These are phyloP conservation scores for Pagrus major DNA, from an alignment of 2,113 vertebrate genomes.

Conservation along the genomic window DNA sequence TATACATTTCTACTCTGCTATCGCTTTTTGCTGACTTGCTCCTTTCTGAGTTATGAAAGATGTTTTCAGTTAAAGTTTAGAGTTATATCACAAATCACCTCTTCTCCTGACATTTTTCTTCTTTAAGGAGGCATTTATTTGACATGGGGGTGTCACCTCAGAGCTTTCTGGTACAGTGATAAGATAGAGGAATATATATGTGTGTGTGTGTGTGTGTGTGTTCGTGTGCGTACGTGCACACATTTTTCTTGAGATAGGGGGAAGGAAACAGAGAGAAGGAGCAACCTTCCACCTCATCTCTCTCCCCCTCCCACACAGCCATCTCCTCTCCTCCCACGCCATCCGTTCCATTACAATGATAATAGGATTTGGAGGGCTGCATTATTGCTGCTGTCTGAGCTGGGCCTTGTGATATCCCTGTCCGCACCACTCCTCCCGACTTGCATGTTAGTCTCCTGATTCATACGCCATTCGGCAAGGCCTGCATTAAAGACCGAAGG, in stretches of 20 bases:
- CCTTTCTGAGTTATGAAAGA: conserved; percentile 41
- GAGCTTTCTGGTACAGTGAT: conserved; percentile 39
- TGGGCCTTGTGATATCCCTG: conserved; percentile 68
- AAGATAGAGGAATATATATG: conserved; percentile 32
- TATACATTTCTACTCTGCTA: background rate
- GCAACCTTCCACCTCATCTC: conserved; percentile 54
- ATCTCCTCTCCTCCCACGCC: conserved; percentile 69
- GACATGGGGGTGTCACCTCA: conserved; percentile 44
- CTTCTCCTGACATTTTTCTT: conserved; percentile 38
- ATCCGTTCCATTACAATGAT: conserved; percentile 80
- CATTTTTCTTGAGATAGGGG: conserved; percentile 39
- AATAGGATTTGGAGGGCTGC: conserved; percentile 81
- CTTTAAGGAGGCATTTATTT: conserved; percentile 57
- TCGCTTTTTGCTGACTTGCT: conserved; percentile 45
- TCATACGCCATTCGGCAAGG: conserved; percentile 62
- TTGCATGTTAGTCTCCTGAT: conserved; percentile 73
- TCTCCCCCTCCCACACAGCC: conserved; percentile 53
- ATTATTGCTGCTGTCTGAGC: conserved; percentile 78
- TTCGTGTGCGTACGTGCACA: background rate
- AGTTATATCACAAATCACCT: conserved; percentile 37
- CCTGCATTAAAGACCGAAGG: conserved; percentile 66
- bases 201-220: background rate
- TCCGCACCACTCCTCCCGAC: conserved; percentile 56
- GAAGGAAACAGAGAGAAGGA: conserved; percentile 25
- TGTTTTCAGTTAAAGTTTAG: conserved; percentile 48